Evolutionary conservation across 2,888 invertebrate species (phyloP).

Genomic region (Cosmia trapezina): DNA sequence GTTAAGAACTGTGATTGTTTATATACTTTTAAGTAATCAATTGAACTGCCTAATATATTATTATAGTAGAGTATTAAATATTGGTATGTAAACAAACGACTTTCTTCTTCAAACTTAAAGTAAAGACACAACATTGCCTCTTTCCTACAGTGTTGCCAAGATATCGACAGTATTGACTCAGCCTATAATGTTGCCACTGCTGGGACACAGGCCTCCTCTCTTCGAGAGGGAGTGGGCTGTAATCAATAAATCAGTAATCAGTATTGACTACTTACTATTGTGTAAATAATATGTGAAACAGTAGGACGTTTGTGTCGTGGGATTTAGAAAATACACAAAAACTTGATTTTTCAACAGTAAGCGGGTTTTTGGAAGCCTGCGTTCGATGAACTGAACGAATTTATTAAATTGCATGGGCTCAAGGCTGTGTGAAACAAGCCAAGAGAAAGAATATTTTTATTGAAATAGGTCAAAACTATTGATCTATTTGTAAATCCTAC

Average conservation of each 20-base stretch:
- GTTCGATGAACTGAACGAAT: not conserved
- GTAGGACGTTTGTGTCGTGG: not conserved
- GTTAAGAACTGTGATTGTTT: conserved; percentile 53
- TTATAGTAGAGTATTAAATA: conserved; percentile 8
- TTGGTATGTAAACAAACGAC: not conserved
- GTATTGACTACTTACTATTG: not conserved
- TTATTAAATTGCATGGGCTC: not conserved
- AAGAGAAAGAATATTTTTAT: not conserved
- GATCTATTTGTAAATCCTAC: not conserved
- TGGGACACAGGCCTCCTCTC: too few species aligned
- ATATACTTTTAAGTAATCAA: conserved; percentile 27
- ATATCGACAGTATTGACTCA: not conserved
- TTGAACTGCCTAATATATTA: conserved; percentile 39
- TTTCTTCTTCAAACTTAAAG: conserved; percentile 2
- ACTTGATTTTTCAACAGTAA: not conserved
- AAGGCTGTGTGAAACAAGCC: not conserved
- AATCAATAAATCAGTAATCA: too few species aligned
- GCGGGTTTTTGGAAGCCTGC: not conserved
- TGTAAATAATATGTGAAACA: conserved; percentile 16
- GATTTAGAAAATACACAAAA: not conserved
- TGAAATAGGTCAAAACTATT: not conserved
- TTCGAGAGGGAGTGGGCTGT: too few species aligned
- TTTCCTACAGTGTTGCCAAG: not conserved
- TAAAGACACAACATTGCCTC: not conserved
- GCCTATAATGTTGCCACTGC: too few species aligned